phyloP scores from a whole-genome alignment of 2,113 vertebrate genomes.

The Verasper variegatus region DNA sequence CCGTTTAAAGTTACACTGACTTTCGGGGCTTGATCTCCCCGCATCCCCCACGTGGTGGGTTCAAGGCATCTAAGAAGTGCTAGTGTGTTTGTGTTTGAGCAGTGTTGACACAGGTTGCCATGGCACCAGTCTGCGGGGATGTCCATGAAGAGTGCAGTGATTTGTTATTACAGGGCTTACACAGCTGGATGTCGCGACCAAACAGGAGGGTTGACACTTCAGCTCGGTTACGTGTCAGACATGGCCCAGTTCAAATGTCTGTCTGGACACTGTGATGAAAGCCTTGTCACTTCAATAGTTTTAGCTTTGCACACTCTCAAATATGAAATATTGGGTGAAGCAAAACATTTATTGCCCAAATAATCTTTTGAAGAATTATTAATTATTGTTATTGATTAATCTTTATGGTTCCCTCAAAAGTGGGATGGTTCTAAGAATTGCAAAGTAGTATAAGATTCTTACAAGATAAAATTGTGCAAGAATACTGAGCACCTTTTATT shows the following conservation, averaged over 20 bases:
- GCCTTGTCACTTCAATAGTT: constrained; percentile 24
- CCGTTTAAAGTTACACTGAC: constrained; percentile 76
- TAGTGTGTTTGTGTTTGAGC: constrained; percentile 71
- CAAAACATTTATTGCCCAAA: background rate
- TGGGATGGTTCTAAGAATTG: no score
- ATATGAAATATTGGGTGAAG: constrained; percentile 1
- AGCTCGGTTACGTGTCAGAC: constrained; percentile 59
- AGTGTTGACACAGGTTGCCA: constrained; percentile 71
- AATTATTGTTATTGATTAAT: background rate
- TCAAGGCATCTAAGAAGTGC: constrained; percentile 62
- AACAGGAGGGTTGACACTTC: constrained; percentile 59
- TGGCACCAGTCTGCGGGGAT: constrained; percentile 67
- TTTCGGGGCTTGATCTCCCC: constrained; percentile 54
- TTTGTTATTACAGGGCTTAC: constrained; percentile 62
- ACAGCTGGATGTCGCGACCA: constrained; percentile 72
- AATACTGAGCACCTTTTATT: background rate
- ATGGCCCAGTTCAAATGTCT: constrained; percentile 65
- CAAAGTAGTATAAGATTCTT: no score
- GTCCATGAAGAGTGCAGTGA: constrained; percentile 61
- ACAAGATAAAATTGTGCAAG: no score
- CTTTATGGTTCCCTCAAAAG: no score
- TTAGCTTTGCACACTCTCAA: constrained; percentile 28
- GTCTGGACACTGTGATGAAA: constrained; percentile 61
- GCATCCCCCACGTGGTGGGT: constrained; percentile 48
- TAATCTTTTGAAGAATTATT: background rate